Evolutionary conservation across 2,888 invertebrate species (phyloP), one percentile per base, ranked within the genome.

Genomic region (Masnerella sp.): DNA sequence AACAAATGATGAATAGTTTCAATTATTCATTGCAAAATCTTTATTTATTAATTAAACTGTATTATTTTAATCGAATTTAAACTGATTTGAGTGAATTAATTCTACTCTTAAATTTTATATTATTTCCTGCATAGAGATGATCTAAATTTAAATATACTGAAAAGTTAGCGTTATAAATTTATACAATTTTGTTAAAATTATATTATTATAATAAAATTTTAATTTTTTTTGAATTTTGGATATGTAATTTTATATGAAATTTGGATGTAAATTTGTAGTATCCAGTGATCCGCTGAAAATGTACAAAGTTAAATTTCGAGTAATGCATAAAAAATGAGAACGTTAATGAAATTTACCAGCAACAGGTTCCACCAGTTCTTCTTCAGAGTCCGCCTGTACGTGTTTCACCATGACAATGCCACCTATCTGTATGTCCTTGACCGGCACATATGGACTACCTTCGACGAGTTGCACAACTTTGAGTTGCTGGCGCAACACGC

Each of bases 361-460:
- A 9, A 98, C 96, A 4, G 96, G 95, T 85, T 98, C 97, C 0
- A 98, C 97, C 43, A 98, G 90, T 68, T 93, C 92, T 85, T 97
- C 96, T 59, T 94, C 93, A 76, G 91, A 91, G 0, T 91, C 92
- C 5, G 94, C 93, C 59, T 95, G 95, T 64, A 92, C 90, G 85
- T 98, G 96, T 80, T 94, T 93, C 81, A 99, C 91, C 92, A 99
- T 95, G 43, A 99, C 94, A 81, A 99, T 97, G 12, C 99, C 99
- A 17, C 99, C 99, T 83, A 96, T 96, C 15, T 93, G 91, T 8
- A 97, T 91, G 81, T 98, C 97, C 86, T 99, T 99, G 74, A 99
- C 89, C 0, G 98, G 94, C 20, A 90, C 89, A 85, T 96, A 99
- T 5, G 91, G 92, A 58, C 93, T 92, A 25, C 93, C 94, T 20